Evolutionary conservation across 2,113 vertebrate genomes (phyloP), one percentile per base, ranked within the genome.

Genomic region (Sorex fumeus): DNA sequence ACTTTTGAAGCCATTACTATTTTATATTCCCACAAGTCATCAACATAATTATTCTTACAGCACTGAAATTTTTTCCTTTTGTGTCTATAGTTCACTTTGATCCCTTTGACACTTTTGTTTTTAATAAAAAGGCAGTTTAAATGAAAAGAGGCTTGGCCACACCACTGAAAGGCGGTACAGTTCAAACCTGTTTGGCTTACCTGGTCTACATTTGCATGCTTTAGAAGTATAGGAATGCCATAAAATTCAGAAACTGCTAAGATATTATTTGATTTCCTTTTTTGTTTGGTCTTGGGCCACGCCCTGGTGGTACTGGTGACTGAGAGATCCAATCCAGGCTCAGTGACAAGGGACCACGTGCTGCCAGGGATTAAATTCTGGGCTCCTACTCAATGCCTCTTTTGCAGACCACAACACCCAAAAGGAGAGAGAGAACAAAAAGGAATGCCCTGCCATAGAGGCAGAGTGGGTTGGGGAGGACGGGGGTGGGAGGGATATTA

Each of bases 41-140:
- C n/a, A n/a, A n/a, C n/a, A n/a, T n/a, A n/a, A 50, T 43, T 92
- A 53, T 50, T 11, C n/a, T 91, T 72, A 75, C 7, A 34, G 7
- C 57, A 84, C 67, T 4, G 66, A 91, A 62, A 57, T 93, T 45
- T 84, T 93, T 94, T 90, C 53, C 60, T 60, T 77, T 13, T 91
- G 18, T 90, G 30, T 82, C 9, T 72, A 28, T 91, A 82, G 93
- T 91, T 83, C 50, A 92, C 18, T 84, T 84, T 76, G 60, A 84
- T 80, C 76, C 15, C 47, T 92, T 92, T 93, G 57, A 87, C 21
- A 89, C 21, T 78, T 91, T 84, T 8, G 60, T 16, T 91, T 88
- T 62, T 6, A 92, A 83, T 84, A 85, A 87, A 87, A 94, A 96
- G 16, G 81, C 60, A 88, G 40, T n/a, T 87, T 62, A 76, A 91